These are phyloP conservation scores for Passer montanus DNA, from an alignment of 2,113 vertebrate species.

Conservation along the genomic window DNA sequence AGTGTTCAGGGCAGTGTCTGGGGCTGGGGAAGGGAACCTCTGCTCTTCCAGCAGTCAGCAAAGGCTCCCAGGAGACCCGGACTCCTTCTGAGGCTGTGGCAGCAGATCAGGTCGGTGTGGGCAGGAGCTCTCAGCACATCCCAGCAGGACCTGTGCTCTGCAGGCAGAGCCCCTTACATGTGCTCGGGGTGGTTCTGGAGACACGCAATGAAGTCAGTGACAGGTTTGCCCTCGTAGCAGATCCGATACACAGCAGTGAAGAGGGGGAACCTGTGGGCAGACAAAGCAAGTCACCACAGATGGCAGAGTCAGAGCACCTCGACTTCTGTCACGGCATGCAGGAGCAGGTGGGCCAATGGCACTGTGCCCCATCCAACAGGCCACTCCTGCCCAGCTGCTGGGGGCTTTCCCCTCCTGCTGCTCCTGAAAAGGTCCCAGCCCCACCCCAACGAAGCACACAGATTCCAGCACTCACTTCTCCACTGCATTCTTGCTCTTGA, in stretches of 20 bases:
- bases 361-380: neutral
- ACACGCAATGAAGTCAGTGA: constrained; percentile 87
- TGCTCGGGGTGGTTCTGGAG: constrained; percentile 96
- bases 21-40: neutral
- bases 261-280: constrained; percentile 86
- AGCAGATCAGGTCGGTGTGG: neutral
- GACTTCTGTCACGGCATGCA: fast-evolving
- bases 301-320: neutral
- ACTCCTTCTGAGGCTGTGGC: neutral
- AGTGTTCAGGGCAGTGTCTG: neutral
- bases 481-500: constrained; percentile 84
- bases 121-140: neutral
- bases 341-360: neutral
- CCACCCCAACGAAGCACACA: neutral
- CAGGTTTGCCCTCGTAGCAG: constrained; percentile 87
- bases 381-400: neutral
- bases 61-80: neutral
- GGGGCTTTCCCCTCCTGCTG: neutral
- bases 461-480: constrained; percentile 83
- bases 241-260: constrained; percentile 92
- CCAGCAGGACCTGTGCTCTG: neutral
- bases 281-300: neutral
- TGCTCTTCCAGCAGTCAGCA: neutral
- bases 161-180: constrained; percentile 67
- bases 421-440: neutral